Percentiles rank a stretch among this genome's conserved stretches.
These are phyloP conservation scores for Neosilurus mollespiculum DNA, from an alignment of 2,797 vertebrate species.

Conservation along the genomic window DNA sequence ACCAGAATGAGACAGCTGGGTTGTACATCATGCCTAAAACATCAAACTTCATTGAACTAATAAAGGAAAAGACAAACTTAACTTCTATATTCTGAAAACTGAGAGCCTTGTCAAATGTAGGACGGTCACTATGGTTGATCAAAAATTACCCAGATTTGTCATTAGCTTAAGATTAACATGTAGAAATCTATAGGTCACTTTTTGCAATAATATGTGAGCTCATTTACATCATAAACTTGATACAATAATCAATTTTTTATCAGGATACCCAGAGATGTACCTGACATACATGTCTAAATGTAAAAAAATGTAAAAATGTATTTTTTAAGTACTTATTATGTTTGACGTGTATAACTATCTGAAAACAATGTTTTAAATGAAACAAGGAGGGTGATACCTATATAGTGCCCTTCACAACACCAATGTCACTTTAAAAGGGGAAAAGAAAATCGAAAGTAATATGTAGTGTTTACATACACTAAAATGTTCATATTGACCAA, in stretches of 20 bases:
- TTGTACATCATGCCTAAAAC: neutral
- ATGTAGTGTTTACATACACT: too few species aligned
- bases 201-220: neutral
- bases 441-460: too few species aligned
- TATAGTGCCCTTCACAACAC: too few species aligned
- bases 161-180: neutral
- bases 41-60: neutral
- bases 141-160: neutral
- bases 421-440: too few species aligned
- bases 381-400: neutral
- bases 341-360: neutral
- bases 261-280: neutral
- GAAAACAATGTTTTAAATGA: neutral
- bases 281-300: neutral
- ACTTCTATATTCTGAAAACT: neutral
- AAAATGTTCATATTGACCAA: too few species aligned
- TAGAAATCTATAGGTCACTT: neutral
- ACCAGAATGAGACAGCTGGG: neutral
- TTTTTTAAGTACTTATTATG: too few species aligned
- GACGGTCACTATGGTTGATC: neutral
- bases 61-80: neutral
- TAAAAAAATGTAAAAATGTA: too few species aligned
- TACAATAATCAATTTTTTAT: neutral
- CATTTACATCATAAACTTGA: neutral
- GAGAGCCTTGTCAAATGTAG: neutral